These are phyloP conservation scores for Drosophila ogumai DNA, from an alignment of 1,140 invertebrate species.

Conservation along the genomic window DNA sequence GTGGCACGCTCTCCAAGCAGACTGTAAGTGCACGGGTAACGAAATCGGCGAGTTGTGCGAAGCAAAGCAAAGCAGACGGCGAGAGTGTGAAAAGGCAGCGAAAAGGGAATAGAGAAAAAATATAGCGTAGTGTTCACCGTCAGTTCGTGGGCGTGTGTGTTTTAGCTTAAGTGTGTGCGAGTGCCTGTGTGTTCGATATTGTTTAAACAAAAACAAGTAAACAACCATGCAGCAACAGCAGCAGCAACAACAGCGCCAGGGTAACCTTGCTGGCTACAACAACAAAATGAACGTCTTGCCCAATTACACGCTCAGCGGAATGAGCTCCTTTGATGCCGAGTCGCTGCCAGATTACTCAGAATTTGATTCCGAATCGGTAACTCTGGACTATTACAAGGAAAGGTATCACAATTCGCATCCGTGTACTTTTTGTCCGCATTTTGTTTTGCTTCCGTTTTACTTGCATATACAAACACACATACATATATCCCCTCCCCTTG, in stretches of 20 bases:
- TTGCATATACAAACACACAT: slow-evolving; percentile 14
- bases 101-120: slow-evolving; percentile 80
- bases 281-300: slow-evolving; percentile 71
- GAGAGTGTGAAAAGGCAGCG: slow-evolving; percentile 65
- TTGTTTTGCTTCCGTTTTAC: slow-evolving; percentile 71
- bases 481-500: not conserved
- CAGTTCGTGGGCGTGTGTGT: slow-evolving; percentile 33
- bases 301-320: slow-evolving; percentile 85
- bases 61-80: slow-evolving; percentile 42
- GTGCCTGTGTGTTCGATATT: slow-evolving; percentile 39
- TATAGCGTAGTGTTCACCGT: slow-evolving; percentile 43
- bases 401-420: slow-evolving; percentile 76
- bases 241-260: slow-evolving; percentile 54
- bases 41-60: slow-evolving; percentile 24
- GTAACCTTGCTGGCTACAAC: slow-evolving; percentile 65
- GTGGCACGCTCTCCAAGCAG: slow-evolving; percentile 35
- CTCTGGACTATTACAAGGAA: slow-evolving; percentile 86
- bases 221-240: slow-evolving; percentile 43
- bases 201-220: slow-evolving; percentile 49
- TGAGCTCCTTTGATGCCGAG: slow-evolving; percentile 86
- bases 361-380: slow-evolving; percentile 86
- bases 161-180: slow-evolving; percentile 19
- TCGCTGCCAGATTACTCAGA: slow-evolving; percentile 87
- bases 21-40: slow-evolving; percentile 59
- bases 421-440: slow-evolving; percentile 46